These are phyloP conservation scores for Trogon melanurus DNA, from an alignment of 2,113 vertebrate species.

Conservation along the genomic window DNA sequence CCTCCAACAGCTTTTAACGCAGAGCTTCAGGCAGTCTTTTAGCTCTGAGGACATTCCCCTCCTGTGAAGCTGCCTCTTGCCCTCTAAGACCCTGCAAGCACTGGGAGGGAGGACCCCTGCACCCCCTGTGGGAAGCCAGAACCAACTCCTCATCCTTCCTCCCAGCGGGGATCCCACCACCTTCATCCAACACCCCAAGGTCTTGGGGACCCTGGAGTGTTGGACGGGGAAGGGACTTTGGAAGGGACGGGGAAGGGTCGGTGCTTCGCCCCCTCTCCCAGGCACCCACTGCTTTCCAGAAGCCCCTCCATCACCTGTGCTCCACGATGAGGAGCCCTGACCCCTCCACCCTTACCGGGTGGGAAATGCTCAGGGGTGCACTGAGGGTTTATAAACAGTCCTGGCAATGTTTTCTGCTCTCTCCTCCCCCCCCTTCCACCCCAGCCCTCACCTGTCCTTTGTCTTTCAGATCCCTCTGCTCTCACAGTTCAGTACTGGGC, in stretches of 20 bases:
- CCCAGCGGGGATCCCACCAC: not conserved
- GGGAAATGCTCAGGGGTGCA: not conserved
- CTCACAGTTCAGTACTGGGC: not conserved
- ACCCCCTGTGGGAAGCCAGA: not conserved
- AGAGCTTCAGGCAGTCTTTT: not conserved
- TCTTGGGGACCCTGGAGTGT: not conserved
- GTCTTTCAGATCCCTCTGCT: not conserved
- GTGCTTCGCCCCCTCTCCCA: not conserved
- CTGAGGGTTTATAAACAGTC: not conserved
- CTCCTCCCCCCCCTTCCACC: not conserved
- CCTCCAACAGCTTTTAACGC: not conserved
- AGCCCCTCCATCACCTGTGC: not conserved
- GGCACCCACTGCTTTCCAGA: not conserved
- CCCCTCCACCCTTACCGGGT: not conserved
- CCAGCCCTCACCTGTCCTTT: not conserved
- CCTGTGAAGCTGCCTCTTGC: not conserved
- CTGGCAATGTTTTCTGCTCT: not conserved
- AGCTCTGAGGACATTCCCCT: not conserved
- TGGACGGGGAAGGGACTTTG: too few species aligned
- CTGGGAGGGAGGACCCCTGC: not conserved
- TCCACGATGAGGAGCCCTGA: not conserved
- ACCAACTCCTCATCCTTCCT: not conserved
- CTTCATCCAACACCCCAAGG: not conserved
- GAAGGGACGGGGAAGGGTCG: fast-evolving
- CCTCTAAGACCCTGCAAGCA: not conserved